A percentile compares a stretch with the other conserved stretches of the same genome.
These are phyloP conservation scores for Tetragnatha montana DNA, from an alignment of 2,888 invertebrate species.

Conservation along the genomic window DNA sequence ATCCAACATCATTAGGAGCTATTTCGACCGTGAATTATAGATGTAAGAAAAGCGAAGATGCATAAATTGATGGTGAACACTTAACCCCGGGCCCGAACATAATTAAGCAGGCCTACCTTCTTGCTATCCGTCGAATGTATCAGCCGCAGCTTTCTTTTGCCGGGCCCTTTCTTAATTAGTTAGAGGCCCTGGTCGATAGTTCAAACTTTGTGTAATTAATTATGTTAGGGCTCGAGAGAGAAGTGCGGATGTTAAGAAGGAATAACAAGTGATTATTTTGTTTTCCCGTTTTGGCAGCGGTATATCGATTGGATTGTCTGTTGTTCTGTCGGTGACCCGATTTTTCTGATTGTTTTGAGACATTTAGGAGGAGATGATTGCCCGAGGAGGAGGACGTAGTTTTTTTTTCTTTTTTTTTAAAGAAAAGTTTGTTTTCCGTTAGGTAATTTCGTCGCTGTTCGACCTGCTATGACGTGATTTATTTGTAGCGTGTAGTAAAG, in stretches of 20 bases:
- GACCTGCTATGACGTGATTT: too few relatives aligned
- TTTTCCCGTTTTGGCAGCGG: conserved; percentile 28
- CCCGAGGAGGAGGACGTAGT: not conserved
- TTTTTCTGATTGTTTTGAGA: not conserved
- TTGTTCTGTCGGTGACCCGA: not conserved
- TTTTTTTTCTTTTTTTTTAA: too few relatives aligned
- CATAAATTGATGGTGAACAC: conserved; percentile 58
- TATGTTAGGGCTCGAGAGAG: conserved; percentile 28
- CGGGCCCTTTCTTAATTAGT: conserved; percentile 49
- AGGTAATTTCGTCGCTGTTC: too few relatives aligned
- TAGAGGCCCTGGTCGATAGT: conserved; percentile 34
- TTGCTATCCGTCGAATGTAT: conserved; percentile 56
- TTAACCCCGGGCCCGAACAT: conserved; percentile 48
- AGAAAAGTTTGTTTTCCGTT: too few relatives aligned
- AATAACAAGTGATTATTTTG: conserved; percentile 52
- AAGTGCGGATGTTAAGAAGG: conserved; percentile 43
- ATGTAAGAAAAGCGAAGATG: conserved; percentile 51
- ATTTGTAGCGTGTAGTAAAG: too few relatives aligned
- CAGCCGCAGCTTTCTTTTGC: conserved; percentile 57
- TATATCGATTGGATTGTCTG: conserved; percentile 17
- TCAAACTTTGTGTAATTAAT: conserved; percentile 60
- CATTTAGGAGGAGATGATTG: not conserved
- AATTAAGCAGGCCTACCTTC: conserved; percentile 51
- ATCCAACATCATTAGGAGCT: not conserved
- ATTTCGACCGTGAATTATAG: conserved; percentile 21